Conservation (phyloP, 2,113 vertebrate species). For the Chamaea fasciata region DNA sequence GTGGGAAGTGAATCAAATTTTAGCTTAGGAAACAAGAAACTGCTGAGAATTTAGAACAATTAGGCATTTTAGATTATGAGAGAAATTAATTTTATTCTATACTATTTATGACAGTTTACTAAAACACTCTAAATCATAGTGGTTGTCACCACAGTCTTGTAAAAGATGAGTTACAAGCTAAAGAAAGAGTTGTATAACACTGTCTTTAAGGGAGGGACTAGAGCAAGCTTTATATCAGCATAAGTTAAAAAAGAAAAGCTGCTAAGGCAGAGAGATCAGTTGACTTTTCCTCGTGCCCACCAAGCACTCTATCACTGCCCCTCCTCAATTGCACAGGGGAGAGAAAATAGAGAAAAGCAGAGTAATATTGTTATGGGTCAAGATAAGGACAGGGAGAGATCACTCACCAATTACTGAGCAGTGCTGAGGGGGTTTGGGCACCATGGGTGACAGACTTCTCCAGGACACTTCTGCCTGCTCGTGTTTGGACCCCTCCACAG, state of each 20-base stretch:
- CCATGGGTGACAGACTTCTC: too few species aligned
- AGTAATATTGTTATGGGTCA: neutral
- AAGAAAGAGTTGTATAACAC: neutral
- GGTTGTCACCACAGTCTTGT: neutral
- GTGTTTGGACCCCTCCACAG: rapidly evolving
- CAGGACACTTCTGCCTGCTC: neutral
- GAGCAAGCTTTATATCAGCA: neutral
- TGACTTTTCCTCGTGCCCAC: neutral
- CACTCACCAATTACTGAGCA: rapidly evolving
- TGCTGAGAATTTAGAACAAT: neutral
- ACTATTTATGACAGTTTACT: neutral
- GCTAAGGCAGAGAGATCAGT: rapidly evolving
- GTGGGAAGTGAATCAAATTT: neutral
- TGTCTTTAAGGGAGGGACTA: neutral
- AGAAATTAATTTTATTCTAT: neutral
- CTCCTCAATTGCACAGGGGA: neutral
- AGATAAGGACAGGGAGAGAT: neutral
- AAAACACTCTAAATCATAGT: neutral
- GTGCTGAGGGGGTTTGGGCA: neutral
- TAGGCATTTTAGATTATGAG: neutral
- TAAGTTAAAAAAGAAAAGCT: neutral
- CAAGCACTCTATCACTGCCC: neutral
- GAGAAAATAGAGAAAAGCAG: neutral
- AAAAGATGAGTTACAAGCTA: neutral
- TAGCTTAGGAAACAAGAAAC: neutral